phyloP scores from a whole-genome alignment of 2,797 vertebrate genomes.

The Neosilurus mollespiculum region DNA sequence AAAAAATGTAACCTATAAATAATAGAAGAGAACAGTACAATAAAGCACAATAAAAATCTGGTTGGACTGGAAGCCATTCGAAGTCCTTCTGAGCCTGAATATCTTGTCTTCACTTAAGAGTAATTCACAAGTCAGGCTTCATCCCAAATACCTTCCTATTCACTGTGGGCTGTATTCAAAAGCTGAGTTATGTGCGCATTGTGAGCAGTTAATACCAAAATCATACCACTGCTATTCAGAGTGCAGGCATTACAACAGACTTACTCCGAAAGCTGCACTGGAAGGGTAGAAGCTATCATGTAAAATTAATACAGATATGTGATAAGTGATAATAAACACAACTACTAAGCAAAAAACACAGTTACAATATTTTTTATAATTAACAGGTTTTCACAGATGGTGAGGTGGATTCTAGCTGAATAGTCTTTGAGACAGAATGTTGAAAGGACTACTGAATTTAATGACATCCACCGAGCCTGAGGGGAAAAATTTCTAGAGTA shows the following conservation, averaged over 20 bases:
- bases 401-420: no score
- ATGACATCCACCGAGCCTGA: no score
- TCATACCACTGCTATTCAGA: background rate
- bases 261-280: background rate
- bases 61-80: background rate
- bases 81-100: background rate
- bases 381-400: no score
- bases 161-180: background rate
- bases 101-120: background rate
- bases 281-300: no score
- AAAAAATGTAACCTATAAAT: constrained; percentile 8
- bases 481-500: no score
- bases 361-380: no score
- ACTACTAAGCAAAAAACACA: no score
- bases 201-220: background rate
- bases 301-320: no score
- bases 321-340: no score
- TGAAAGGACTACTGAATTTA: no score
- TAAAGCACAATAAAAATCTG: constrained; percentile 14
- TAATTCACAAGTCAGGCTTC: background rate
- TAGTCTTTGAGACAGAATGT: no score
- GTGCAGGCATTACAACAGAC: background rate
- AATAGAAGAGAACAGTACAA: constrained; percentile 11
- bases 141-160: background rate
- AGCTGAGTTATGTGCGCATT: no score